These are phyloP conservation scores for Trypoxylon attenuatum DNA, from an alignment of 2,888 invertebrate genomes.

Conservation along the genomic window DNA sequence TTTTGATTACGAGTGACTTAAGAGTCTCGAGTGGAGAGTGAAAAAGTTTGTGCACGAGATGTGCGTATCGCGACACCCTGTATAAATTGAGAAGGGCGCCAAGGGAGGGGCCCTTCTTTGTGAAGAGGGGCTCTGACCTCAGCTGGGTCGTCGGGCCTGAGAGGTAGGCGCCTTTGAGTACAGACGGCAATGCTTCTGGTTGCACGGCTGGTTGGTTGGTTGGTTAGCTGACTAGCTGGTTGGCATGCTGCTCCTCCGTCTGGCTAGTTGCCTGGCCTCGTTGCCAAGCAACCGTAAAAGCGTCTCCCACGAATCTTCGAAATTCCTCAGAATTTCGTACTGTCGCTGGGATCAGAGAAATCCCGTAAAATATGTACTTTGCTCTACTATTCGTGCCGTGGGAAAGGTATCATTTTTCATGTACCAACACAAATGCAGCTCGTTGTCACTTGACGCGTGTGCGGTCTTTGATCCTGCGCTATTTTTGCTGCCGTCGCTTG, in stretches of 20 bases:
- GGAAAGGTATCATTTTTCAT: constrained; percentile 8
- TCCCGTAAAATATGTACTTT: constrained; percentile 1
- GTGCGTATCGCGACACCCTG: constrained; percentile 37
- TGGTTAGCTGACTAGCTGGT: neutral
- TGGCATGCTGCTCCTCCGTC: constrained; percentile 30
- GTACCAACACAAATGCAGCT: neutral
- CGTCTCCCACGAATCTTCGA: constrained; percentile 46
- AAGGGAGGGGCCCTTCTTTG: constrained; percentile 65
- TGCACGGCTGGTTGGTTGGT: too few species aligned
- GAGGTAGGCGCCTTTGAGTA: constrained; percentile 54
- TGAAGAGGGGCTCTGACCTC: constrained; percentile 69
- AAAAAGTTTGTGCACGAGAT: neutral
- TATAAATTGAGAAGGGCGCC: constrained; percentile 45
- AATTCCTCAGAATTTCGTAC: constrained; percentile 30
- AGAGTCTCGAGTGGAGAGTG: neutral
- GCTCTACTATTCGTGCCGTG: constrained; percentile 10
- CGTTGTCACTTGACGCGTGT: neutral
- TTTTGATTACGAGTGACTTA: too few species aligned
- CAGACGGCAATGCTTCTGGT: constrained; percentile 29
- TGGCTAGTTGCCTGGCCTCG: constrained; percentile 62
- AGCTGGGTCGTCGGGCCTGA: constrained; percentile 59
- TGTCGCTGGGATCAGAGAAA: neutral
- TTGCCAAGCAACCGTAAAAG: constrained; percentile 65
- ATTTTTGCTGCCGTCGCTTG: constrained; percentile 29
- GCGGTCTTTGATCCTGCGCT: constrained; percentile 21